Evolutionary conservation across 1,140 invertebrate genomes (phyloP).

Genomic region (Cyclina sinensis): DNA sequence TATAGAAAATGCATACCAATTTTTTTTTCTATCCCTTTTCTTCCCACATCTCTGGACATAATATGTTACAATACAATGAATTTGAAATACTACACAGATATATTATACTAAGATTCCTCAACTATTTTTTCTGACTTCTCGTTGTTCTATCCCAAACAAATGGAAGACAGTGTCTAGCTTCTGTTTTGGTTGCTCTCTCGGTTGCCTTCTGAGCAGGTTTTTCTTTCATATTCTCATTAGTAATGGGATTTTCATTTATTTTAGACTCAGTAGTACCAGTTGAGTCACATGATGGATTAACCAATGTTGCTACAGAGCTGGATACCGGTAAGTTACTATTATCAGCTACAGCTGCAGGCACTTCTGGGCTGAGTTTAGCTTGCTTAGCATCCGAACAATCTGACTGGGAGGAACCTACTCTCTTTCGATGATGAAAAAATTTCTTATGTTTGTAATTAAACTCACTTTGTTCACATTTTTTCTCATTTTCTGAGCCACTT

Average conservation of each 20-base stretch:
- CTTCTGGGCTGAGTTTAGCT: slow-evolving; percentile 28
- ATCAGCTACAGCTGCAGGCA: slow-evolving; percentile 14
- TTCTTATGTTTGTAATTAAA: slow-evolving; percentile 82
- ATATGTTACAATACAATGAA: no score
- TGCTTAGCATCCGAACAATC: slow-evolving; percentile 47
- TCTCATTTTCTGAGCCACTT: slow-evolving; percentile 59
- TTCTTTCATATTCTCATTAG: not conserved
- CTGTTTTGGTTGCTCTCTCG: slow-evolving; percentile 55
- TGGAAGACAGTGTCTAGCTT: slow-evolving; percentile 77
- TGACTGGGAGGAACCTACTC: slow-evolving; percentile 51
- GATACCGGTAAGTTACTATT: slow-evolving; percentile 32
- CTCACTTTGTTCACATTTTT: slow-evolving; percentile 60
- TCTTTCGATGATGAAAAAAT: slow-evolving; percentile 75
- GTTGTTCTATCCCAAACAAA: slow-evolving; percentile 82
- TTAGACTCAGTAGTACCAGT: not conserved
- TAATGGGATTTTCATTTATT: not conserved
- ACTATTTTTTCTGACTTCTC: slow-evolving; percentile 72
- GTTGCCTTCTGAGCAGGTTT: slow-evolving; percentile 45
- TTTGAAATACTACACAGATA: no score
- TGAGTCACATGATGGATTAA: slow-evolving; percentile 30
- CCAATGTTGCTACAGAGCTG: not conserved
- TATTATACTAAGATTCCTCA: no score
- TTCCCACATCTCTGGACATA: no score
- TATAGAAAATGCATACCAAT: no score
- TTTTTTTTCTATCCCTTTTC: no score